Evolutionary conservation across 2,888 invertebrate genomes (phyloP), one percentile per base, ranked within the genome.

Genomic region (Athalia circularis): DNA sequence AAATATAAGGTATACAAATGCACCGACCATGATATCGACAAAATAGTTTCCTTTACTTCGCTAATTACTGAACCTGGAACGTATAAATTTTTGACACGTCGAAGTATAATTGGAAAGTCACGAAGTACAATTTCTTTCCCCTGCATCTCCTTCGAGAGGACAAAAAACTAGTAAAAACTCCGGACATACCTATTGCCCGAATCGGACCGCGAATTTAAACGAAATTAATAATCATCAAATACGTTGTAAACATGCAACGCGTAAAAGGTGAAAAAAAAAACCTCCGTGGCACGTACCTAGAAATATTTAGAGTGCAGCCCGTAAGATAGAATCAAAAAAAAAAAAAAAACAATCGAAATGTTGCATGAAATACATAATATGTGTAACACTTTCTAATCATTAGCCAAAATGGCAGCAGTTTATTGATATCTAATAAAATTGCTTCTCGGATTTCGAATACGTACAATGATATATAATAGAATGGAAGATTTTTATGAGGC

Each of bases 381-480:
- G 29, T 64, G 54, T 70, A 77, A 70, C 77, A 70, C 77, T 77
- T 77, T 77, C 77, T 77, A 59, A 77, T 77, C 77, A 77, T 77
- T 77, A 76, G 29, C 2, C 29, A 29, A 29, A 29, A 29, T 29
- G 29, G 29, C 29, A 29, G 29, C 29, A 29, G 29, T 29, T 29
- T 29, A 29, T 29, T 1, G 29, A 2, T 29, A 29, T 29, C 29
- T 29, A 29, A 29, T 29, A 29, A 29, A 29, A 29, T 29, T 29
- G 2, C 29, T 29, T 29, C 29, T 29, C 29, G 29, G 29, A 29
- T 29, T 29, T 29, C 29, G 29, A 29, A 29, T 29, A 29, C 29
- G 29, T 29, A 29, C n/a, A n/a, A n/a, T n/a, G n/a, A n/a, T 45
- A 72, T 59, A 59, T 43, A 59, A 59, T 65, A 59, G 65, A 65